Conservation (phyloP, 2,797 vertebrate genomes). For the Thaleichthys pacificus region DNA sequence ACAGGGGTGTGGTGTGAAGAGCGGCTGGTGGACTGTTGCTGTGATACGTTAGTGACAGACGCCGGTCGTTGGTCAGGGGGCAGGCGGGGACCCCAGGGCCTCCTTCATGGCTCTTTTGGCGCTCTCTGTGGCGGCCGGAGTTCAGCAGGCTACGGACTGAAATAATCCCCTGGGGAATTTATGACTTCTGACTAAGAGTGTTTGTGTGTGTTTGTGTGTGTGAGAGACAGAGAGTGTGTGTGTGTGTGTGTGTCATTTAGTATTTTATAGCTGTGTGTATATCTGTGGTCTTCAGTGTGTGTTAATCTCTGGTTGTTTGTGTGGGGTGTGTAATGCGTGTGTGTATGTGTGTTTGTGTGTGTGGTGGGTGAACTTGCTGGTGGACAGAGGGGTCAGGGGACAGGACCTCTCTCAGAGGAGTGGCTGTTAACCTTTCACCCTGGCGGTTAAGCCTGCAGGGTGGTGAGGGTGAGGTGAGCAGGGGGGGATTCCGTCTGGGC, state of each 20-base stretch:
- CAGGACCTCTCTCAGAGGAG: conserved; percentile 78
- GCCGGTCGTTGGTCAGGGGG: conserved; percentile 24
- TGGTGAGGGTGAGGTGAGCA: conserved; percentile 55
- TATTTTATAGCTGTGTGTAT: conserved; percentile 32
- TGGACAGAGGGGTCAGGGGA: conserved; percentile 72
- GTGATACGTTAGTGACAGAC: conserved; percentile 45
- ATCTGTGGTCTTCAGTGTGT: conserved; percentile 14
- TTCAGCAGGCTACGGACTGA: conserved; percentile 45
- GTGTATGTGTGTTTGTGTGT: conserved; percentile 49
- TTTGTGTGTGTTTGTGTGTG: conserved; percentile 21
- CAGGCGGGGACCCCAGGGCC: conserved; percentile 36
- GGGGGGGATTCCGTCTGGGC: conserved; percentile 64
- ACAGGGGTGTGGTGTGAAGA: neutral
- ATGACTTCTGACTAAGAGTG: conserved; percentile 48
- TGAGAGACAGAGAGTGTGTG: conserved; percentile 19
- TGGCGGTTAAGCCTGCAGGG: conserved; percentile 72
- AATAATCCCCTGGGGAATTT: conserved; percentile 63
- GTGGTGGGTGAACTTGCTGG: conserved; percentile 62
- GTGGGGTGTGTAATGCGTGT: conserved; percentile 50
- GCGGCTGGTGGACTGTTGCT: conserved; percentile 25
- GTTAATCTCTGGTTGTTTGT: conserved; percentile 31
- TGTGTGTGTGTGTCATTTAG: conserved; percentile 37
- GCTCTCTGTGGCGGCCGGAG: conserved; percentile 35
- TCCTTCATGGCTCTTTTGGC: conserved; percentile 36
- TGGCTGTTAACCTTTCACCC: conserved; percentile 76